A percentile compares a stretch with the other conserved stretches of the same genome.
These are phyloP conservation scores for Megaleporinus macrocephalus DNA, from an alignment of 2,113 vertebrate species.

Conservation along the genomic window DNA sequence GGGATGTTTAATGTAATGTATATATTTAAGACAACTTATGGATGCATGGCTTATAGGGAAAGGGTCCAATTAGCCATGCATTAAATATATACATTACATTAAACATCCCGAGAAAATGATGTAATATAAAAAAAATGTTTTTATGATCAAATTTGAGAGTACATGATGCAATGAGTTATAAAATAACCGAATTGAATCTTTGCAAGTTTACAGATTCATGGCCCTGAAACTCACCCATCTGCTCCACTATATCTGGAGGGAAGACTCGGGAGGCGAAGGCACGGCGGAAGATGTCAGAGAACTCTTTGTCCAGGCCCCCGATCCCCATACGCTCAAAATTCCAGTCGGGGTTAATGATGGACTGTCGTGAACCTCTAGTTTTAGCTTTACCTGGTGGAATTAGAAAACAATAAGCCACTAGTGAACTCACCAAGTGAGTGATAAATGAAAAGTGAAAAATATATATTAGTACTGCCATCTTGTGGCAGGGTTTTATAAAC, in stretches of 20 bases:
- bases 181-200: too few species aligned
- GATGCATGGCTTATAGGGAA: too few species aligned
- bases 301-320: slow-evolving; percentile 95
- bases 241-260: slow-evolving; percentile 95
- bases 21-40: too few species aligned
- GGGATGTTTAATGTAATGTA: too few species aligned
- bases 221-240: slow-evolving; percentile 88
- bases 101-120: too few species aligned
- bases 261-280: slow-evolving; percentile 98
- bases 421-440: too few species aligned
- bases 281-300: slow-evolving; percentile 94
- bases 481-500: slow-evolving; percentile 28
- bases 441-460: too few species aligned
- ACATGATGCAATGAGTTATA: not conserved
- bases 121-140: too few species aligned
- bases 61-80: too few species aligned
- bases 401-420: not conserved
- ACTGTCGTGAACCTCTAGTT: slow-evolving; percentile 91
- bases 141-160: too few species aligned
- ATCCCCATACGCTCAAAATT: slow-evolving; percentile 99
- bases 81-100: too few species aligned
- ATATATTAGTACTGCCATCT: slow-evolving; percentile 40
- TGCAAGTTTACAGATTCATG: not conserved
- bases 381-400: slow-evolving; percentile 86
- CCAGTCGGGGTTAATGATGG: slow-evolving; percentile 99